A percentile compares a stretch with the other conserved stretches of the same genome.
Conservation (phyloP, 2,113 vertebrate species). For the Entosphenus tridentatus region DNA sequence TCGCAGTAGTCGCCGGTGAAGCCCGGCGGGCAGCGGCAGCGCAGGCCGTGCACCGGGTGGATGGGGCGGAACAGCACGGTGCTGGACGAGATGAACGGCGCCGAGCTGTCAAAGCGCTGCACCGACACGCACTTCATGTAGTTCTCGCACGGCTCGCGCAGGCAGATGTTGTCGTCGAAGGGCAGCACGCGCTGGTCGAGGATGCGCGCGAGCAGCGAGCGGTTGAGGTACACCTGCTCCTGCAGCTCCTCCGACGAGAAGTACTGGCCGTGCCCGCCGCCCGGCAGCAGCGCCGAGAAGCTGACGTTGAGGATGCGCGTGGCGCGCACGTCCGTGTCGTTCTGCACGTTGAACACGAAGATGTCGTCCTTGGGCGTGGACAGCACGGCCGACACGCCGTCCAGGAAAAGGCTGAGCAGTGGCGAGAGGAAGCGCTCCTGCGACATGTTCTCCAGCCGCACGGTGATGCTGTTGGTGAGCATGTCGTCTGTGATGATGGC, state of each 20-base stretch:
- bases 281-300: conserved; percentile 55
- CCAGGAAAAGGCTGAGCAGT: conserved; percentile 51
- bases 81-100: conserved; percentile 68
- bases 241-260: conserved; percentile 89
- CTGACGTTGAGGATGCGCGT: conserved; percentile 65
- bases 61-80: conserved; percentile 88
- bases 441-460: conserved; percentile 94
- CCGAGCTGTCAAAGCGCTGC: conserved; percentile 81
- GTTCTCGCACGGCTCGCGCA: conserved; percentile 92
- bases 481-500: conserved; percentile 93
- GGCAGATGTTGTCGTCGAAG: conserved; percentile 89
- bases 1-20: conserved; percentile 96
- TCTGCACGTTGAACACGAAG: conserved; percentile 94
- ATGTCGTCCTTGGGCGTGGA: conserved; percentile 65
- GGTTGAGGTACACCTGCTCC: conserved; percentile 87
- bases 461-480: conserved; percentile 82
- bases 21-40: conserved; percentile 77
- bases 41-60: conserved; percentile 70
- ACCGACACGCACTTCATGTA: conserved; percentile 99
- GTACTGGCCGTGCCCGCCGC: conserved; percentile 24
- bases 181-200: conserved; percentile 83
- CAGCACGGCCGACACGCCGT: conserved; percentile 69
- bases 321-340: conserved; percentile 52
- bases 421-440: conserved; percentile 92
- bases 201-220: conserved; percentile 49